phyloP scores from a whole-genome alignment of 1,140 invertebrate genomes.

The Aethina tumida region DNA sequence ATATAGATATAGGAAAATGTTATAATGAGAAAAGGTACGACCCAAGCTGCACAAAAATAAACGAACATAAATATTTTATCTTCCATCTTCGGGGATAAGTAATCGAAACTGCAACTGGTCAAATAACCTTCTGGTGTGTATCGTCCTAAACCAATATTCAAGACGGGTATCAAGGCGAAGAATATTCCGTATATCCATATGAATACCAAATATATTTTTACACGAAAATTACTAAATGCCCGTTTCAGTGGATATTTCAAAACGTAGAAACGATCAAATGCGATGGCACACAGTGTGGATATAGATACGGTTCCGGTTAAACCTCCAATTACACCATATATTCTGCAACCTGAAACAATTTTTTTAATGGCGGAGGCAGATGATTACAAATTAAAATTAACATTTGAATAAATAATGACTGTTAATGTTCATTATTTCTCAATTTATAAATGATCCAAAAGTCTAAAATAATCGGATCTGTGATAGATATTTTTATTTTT shows the following conservation, averaged over 20 bases:
- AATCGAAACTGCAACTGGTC: conserved; percentile 72
- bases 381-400: too few relatives aligned
- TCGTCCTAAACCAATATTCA: conserved; percentile 52
- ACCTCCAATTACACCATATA: conserved; percentile 61
- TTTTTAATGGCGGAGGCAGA: too few relatives aligned
- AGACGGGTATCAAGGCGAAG: conserved; percentile 55
- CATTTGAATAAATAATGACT: not conserved
- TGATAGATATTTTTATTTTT: too few relatives aligned
- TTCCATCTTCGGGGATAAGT: conserved; percentile 46
- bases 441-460: not conserved
- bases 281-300: conserved; percentile 57
- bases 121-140: conserved; percentile 70
- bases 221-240: conserved; percentile 46
- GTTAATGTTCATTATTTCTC: not conserved
- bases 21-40: conserved; percentile 54
- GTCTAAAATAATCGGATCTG: not conserved
- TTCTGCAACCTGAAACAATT: conserved; percentile 47
- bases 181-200: conserved; percentile 59
- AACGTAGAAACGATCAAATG: conserved; percentile 58
- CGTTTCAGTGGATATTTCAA: conserved; percentile 58
- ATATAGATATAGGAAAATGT: conserved; percentile 59
- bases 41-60: conserved; percentile 57
- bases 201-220: conserved; percentile 48
- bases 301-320: conserved; percentile 62
- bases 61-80: conserved; percentile 51